Evolutionary conservation across 2,797 vertebrate genomes (phyloP).

Genomic region (Malacoraja senta): DNA sequence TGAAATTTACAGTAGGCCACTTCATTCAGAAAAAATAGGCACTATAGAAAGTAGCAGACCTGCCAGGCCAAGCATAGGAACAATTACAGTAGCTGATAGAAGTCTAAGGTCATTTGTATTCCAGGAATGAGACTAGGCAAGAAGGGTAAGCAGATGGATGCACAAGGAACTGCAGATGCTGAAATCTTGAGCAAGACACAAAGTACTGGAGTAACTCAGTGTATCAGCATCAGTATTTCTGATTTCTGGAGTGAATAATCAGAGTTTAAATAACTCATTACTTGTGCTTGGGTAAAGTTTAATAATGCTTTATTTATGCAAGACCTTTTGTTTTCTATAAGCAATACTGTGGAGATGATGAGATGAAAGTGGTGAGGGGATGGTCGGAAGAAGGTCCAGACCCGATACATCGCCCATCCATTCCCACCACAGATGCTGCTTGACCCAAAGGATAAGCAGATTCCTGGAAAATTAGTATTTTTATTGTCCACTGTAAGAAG

Average conservation of each 20-base stretch:
- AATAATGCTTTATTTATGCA: not conserved
- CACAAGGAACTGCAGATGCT: too few species aligned
- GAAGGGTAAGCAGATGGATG: too few species aligned
- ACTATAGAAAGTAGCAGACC: too few species aligned
- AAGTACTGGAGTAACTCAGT: too few species aligned
- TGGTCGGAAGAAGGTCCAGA: too few species aligned
- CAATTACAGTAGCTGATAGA: not conserved
- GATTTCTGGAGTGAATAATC: not conserved
- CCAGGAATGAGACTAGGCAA: not conserved
- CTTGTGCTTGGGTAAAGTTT: not conserved
- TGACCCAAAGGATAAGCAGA: not conserved
- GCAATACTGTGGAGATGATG: not conserved
- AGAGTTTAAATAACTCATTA: not conserved
- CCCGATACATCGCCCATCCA: too few species aligned
- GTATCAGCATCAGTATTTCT: not conserved
- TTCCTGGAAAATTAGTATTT: not conserved
- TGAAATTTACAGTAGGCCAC: too few species aligned
- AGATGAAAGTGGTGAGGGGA: not conserved
- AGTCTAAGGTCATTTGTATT: not conserved
- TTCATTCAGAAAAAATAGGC: too few species aligned
- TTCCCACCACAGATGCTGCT: too few species aligned
- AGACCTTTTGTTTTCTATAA: not conserved
- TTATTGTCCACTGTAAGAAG: too few species aligned
- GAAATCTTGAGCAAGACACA: too few species aligned
- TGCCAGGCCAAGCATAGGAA: not conserved